A percentile compares a stretch with the other conserved stretches of the same genome.
Evolutionary conservation across 2,797 vertebrate genomes (phyloP).

Genomic region (Naso thynnoides): DNA sequence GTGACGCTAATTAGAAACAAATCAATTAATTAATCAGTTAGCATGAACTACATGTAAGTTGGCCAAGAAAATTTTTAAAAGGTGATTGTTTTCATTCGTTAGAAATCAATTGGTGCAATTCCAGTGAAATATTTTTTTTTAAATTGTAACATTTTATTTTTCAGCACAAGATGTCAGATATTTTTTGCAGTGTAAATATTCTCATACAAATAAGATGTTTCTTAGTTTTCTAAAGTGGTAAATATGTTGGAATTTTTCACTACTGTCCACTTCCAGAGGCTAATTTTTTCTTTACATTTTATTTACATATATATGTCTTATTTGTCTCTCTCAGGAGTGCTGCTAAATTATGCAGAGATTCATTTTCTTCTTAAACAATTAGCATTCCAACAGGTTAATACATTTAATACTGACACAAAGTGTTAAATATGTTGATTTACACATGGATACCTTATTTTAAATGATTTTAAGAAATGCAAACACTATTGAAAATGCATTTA

Average conservation of each 20-base stretch:
- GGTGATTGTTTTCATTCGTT: constrained; percentile 29
- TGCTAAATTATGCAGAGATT: constrained; percentile 14
- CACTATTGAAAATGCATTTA: constrained; percentile 16
- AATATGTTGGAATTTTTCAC: constrained; percentile 2
- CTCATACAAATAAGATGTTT: background rate
- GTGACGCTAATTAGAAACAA: constrained; percentile 51
- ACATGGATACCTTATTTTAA: background rate
- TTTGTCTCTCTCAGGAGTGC: background rate
- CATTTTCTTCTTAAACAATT: constrained; percentile 9
- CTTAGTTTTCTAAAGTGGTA: background rate
- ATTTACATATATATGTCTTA: constrained; percentile 3
- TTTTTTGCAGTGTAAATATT: constrained; percentile 13
- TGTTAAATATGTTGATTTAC: constrained; percentile 12
- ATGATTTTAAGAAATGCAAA: constrained; percentile 7
- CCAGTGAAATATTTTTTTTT: background rate
- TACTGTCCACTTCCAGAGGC: background rate
- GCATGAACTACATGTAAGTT: constrained; percentile 30
- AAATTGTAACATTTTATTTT: constrained; percentile 16
- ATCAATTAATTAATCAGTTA: constrained; percentile 48
- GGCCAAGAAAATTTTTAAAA: constrained; percentile 23
- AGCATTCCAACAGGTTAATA: background rate
- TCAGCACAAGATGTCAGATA: background rate
- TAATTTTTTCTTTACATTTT: background rate
- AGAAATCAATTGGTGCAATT: constrained; percentile 25
- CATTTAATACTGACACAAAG: background rate